Conservation (phyloP, 2,888 invertebrate species). For the Oscheius sp. region DNA sequence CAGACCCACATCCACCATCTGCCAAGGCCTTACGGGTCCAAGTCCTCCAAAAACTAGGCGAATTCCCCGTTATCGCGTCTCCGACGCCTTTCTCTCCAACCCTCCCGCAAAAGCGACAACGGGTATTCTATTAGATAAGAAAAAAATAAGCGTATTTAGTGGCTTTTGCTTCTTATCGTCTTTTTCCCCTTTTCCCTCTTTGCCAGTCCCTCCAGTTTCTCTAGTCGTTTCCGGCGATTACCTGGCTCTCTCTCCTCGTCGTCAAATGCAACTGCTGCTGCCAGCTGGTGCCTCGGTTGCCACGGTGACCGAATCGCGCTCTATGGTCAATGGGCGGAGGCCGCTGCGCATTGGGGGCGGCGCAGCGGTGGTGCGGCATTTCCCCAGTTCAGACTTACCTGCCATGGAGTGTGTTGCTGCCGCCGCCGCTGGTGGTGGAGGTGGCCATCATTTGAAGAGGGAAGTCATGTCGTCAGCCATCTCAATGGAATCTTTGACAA, state of each 20-base stretch:
- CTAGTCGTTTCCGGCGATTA: too few species aligned
- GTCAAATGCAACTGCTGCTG: not conserved
- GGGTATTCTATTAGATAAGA: too few species aligned
- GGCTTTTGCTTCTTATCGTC: not conserved
- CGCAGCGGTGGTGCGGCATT: slow-evolving; percentile 7
- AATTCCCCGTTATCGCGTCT: too few species aligned
- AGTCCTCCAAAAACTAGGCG: too few species aligned
- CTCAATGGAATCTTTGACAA: slow-evolving; percentile 70
- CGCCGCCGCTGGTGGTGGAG: not conserved
- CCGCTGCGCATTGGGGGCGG: not conserved
- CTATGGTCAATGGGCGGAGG: slow-evolving; percentile 25
- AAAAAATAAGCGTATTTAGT: too few species aligned
- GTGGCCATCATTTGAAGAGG: slow-evolving; percentile 27
- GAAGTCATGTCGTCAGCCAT: slow-evolving; percentile 56
- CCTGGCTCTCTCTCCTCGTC: too few species aligned
- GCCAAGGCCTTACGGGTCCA: too few species aligned
- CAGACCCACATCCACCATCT: too few species aligned
- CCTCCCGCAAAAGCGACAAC: too few species aligned
- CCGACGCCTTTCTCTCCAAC: too few species aligned
- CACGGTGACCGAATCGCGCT: slow-evolving; percentile 23
- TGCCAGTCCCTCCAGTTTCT: not conserved
- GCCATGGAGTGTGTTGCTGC: not conserved
- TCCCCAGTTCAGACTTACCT: slow-evolving; percentile 29
- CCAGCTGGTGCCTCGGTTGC: slow-evolving; percentile 7
- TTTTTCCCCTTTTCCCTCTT: not conserved